Base-by-base conservation (phyloP, 1,140 invertebrate species). In the Pseudomyrmex flavicornis region DNA sequence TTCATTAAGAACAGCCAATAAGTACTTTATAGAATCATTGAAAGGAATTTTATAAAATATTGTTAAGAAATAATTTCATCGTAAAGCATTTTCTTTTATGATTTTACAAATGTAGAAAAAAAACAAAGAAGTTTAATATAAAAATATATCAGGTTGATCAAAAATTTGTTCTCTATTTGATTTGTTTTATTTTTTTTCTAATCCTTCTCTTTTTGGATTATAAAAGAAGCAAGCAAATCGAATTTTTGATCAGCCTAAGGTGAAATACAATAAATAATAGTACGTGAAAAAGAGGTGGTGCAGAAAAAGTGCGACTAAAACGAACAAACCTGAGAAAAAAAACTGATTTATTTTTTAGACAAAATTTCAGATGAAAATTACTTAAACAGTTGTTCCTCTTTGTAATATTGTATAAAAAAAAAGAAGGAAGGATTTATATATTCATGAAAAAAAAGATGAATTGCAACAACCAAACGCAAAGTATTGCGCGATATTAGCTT, bases 401-500 rank as follows among this genome's bases (percentile, higher is more conserved):
- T 56, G 44, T 80, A 69, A 68, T 44, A 80, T 61, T 13, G n/a
- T 58, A 48, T 50, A 48, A 17, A 70, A 69, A 69, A n/a, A 44
- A 10, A 58, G 7, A 52, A 26, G 68, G 2, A 52, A 48, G 48
- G 48, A n/a, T 74, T 74, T 35, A 35, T 35, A 35, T 77, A 56
- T 77, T 76, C 17, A 50, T 35, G 17, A 68, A 69, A 50, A 50
- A 17, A 20, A 79, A 9, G 61, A 35, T 35, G 35, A 35, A 58
- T 76, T 76, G 48, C 12, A 54, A 76, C 48, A 75, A 52, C 35
- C 35, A 35, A 35, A 63, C 26, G 65, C 22, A 65, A 76, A 76
- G 59, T 66, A 76, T 76, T 76, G 74, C 61, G 48, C 48, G 61
- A 76, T 76, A 76, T 77, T 68, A 77, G 75, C 35, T n/a, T 70